Base-by-base conservation (phyloP, 2,113 vertebrate genomes). In the Nesospiza acunhae region DNA sequence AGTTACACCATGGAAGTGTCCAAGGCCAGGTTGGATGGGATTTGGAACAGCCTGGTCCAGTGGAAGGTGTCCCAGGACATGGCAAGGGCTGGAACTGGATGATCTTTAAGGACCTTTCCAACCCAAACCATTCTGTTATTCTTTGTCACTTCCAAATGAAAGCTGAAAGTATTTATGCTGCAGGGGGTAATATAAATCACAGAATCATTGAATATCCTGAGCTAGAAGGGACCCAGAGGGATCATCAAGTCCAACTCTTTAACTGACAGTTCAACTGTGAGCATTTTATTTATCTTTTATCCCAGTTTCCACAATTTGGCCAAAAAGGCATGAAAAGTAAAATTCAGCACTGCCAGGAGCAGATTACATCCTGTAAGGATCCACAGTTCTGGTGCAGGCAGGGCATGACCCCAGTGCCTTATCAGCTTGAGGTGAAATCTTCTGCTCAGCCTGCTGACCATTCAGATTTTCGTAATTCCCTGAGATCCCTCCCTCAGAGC, bases 311-410 rank as follows among this genome's bases (percentile, higher is more conserved):
- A 15, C 30, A 9, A 30, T 55, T 69, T 85, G 42, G 27, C 52
- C 28, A n/a, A 33, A 85, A 63, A 83, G 9, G 16, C 41, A 73
- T 47, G 13, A 84, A 76, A 89, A 68, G 15, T 8, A 63, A 70
- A 56, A 60, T 41, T 49, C 10, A 2, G 9, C 39, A 44, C 2
- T 0, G 0, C 28, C 27, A 37, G 28, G 31, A 20, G n/a, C 27
- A 68, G 24, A 26, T 8, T 76, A 26, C 7, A 12, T 56, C 20
- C 15, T 85, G 30, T 17, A 12, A 47, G 7, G 11, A 63, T 9
- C 41, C 55, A 76, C 41, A 55, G 4, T 15, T 58, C 60, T 53
- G 42, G 42, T 27, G 62, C 47, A 82, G n/a, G 53, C 33, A 90
- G 22, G 18, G 14, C 66, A 83, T 27, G n/a, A 59, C 28, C 15